Base-by-base conservation (phyloP, 2,888 invertebrate genomes). In the Lithophane ornitopus region DNA sequence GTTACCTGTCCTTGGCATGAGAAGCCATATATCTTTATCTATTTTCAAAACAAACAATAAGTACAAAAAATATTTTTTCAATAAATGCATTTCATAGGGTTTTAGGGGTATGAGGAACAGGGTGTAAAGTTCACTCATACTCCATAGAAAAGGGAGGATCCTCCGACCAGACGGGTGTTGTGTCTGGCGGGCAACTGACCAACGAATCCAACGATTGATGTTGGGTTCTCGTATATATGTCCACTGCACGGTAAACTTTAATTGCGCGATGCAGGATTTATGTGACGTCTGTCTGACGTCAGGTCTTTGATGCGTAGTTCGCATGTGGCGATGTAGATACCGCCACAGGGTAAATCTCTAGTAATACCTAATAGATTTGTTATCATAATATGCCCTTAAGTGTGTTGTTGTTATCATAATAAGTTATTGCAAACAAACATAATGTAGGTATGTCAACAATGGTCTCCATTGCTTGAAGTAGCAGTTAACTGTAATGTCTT, bases 1-100 rank as follows among this genome's bases (percentile, higher is more conserved):
- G 22, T 68, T 59, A 66, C 41, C 68, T 44, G 39, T 16, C 26
- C 68, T 72, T 67, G 41, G 12, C 28, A 67, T n/a, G 16, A 52
- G 22, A 2, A 16, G 6, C 39, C 39, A 26, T 3, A 46, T 49
- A 39, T 22, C 22, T 46, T 7, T 49, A 28, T 52, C 19, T 22
- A 22, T 52, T 41, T 28, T 52, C 26, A 16, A 41, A 22, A 22
- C 11, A n/a, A 54, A 22, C 9, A 52, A 52, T n/a, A n/a, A n/a
- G n/a, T 22, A 9, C 1, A 22, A 52, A 52, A 9, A 22, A 52
- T 52, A 9, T 52, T 22, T 46, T 26, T 28, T 12, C 8, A 2
- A 28, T 28, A 66, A 66, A 52, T 34, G n/a, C 9, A 19, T 68
- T 19, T 19, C 12, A 61, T 14, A 61, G 1, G n/a, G n/a, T n/a